A percentile compares a stretch with the other conserved stretches of the same genome.
phyloP scores from a whole-genome alignment of 2,797 vertebrate species.

The Atherinosoma microstoma region DNA sequence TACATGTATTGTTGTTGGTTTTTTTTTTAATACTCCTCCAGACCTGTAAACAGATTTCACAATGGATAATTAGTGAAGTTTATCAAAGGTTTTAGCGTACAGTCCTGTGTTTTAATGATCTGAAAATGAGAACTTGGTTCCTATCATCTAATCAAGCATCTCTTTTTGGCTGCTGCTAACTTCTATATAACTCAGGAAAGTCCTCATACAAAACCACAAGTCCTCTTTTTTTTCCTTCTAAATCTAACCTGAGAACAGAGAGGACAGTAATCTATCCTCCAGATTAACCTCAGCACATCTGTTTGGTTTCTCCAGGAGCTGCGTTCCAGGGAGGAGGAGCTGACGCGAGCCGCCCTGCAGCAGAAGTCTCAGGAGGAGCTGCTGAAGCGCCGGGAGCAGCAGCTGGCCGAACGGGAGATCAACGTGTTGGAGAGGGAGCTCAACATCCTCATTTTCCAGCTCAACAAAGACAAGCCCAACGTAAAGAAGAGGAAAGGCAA shows the following conservation, averaged over 20 bases:
- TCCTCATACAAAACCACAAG: neutral
- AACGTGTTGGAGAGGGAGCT: constrained; percentile 94
- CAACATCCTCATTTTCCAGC: constrained; percentile 95
- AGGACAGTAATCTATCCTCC: neutral
- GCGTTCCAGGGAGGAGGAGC: constrained; percentile 93
- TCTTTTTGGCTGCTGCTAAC: neutral
- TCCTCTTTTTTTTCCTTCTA: too few relatives aligned
- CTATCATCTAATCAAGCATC: neutral
- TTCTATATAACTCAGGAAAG: neutral
- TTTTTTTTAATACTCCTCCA: too few relatives aligned
- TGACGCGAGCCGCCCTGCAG: constrained; percentile 91
- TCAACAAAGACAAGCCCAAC: constrained; percentile 95
- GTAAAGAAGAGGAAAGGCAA: constrained; percentile 96
- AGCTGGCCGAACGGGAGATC: constrained; percentile 92
- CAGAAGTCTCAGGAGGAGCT: constrained; percentile 95
- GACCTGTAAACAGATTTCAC: too few relatives aligned
- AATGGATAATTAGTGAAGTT: neutral
- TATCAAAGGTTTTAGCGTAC: neutral
- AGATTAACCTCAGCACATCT: neutral
- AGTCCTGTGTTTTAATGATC: neutral
- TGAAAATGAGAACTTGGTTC: neutral
- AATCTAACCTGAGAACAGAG: neutral
- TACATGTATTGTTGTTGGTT: too few relatives aligned
- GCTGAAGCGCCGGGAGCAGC: constrained; percentile 92
- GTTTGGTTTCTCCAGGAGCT: constrained; percentile 85